Base-by-base conservation (phyloP, 2,797 vertebrate species). In the Pseudochirops cupreus region DNA sequence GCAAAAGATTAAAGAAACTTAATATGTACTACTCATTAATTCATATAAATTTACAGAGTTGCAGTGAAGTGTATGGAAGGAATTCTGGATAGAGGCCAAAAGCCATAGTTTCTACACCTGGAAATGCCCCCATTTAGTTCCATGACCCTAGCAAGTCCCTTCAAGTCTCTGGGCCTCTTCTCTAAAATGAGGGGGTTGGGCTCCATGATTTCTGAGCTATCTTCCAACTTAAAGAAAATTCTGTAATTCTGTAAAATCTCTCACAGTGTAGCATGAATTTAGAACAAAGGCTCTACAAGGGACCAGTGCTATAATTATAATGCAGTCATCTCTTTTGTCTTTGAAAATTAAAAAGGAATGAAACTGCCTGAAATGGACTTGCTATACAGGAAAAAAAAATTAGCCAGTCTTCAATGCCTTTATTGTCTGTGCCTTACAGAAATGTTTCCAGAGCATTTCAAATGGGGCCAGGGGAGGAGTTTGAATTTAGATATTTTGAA, bases 281-380 rank as follows among this genome's bases (percentile, higher is more conserved):
- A 54, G 98, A 52, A 96, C 91, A 96, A 97, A 28, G 26, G n/a
- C 94, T 97, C 95, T 97, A 94, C 96, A 98, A 94, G 97, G 92
- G 53, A 93, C 59, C 87, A 96, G 94, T 97, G 95, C 90, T 94
- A 91, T 97, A 96, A 97, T 92, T 97, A 97, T 94, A 97, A 97
- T 92, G 95, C 39, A 93, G 94, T 95, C 58, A 67, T 93, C 96
- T 91, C 55, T 56, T 97, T 67, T 96, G 96, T 96, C 93, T 97
- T 96, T 94, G 54, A 67, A 97, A 95, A 90, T 31, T 55, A 94
- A 95, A 96, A 97, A 97, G 94, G 91, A 82, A 93, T 62, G 59
- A 93, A 97, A 96, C 91, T 97, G 97, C 95, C 93, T 46, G 57
- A 96, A 87, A 93, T 1, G 58, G 92, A 91, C 94, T 94, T 59